phyloP scores from a whole-genome alignment of 2,888 invertebrate genomes.

The Punctoribates punctum region DNA sequence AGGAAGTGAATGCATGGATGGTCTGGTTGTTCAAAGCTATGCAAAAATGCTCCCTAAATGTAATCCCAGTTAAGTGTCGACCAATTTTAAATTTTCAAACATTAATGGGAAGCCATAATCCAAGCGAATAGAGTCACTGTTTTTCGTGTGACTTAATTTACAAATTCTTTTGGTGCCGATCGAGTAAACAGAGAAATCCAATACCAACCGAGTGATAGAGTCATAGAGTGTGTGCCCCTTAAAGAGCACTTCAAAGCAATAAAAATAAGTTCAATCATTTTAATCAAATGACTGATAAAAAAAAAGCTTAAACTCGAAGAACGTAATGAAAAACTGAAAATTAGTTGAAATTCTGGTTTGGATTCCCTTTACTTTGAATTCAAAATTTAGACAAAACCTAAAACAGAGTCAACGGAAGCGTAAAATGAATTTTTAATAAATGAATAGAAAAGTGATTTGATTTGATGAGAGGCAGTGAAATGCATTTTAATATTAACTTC shows the following conservation, averaged over 20 bases:
- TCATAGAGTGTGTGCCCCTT: constrained; percentile 3
- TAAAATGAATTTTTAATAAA: neutral
- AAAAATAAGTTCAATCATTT: neutral
- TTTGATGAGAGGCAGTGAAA: neutral
- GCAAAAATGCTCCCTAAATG: neutral
- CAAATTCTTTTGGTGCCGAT: neutral
- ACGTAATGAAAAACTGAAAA: no score
- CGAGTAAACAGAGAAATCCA: neutral
- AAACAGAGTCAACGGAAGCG: no score
- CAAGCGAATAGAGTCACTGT: neutral
- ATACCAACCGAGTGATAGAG: neutral
- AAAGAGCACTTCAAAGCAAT: constrained; percentile 18
- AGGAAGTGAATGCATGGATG: constrained; percentile 23
- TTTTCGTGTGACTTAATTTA: neutral
- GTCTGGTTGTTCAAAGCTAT: neutral
- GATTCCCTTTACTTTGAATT: no score
- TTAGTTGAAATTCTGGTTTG: no score
- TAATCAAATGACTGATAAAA: neutral
- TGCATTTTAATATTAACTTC: neutral
- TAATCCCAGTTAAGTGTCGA: neutral
- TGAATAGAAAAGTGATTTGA: neutral
- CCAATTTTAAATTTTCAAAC: neutral
- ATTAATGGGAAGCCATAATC: neutral
- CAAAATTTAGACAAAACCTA: no score
- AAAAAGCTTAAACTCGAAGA: neutral